Evolutionary conservation across 1,140 invertebrate genomes (phyloP), one percentile per base, ranked within the genome.

Genomic region (Sarcophaga bullata): DNA sequence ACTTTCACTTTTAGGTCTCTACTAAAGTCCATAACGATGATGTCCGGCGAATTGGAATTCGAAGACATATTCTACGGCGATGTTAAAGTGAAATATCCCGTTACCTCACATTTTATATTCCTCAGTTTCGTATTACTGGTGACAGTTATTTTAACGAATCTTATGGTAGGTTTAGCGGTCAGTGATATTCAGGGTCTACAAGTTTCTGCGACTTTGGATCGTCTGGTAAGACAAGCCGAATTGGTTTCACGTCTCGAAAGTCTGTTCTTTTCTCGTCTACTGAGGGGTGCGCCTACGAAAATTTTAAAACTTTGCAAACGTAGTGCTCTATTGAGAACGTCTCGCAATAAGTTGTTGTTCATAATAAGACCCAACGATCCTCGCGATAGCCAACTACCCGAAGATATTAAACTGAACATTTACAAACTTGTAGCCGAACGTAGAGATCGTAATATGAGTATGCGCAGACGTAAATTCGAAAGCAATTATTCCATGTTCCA

Each of bases 41-140:
- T 97, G 95, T 95, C 95, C 0, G 96, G 96, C 0, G 95, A 97
- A 86, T 89, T 97, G 48, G 95, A 97, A 87, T 97, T 95, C 85
- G 95, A 96, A 86, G 95, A 96, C 83, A 93, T 96, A 80, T 96
- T 97, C 86, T 96, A 95, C 85, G 91, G 92, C 17, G 50, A 52
- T 6, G 85, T 86, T 46, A 81, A 83, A 2, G 89, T 92, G 1
- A 90, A 93, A 78, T 91, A 94, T 87, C 93, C 93, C 0, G 92
- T 93, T 1, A 96, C 95, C 0, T 92, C 95, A 0, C 95, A 97
- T 85, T 90, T 95, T 6, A 92, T 97, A 87, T 95, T 96, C 83
- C 88, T 96, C 6, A 91, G 93, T 52, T 97, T 97, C 91, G 94
- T 96, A 0, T 90, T 97, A 4, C 90, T 97, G 6, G 95, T 96